Base-by-base conservation (phyloP, 2,113 vertebrate species). In the Dipodomys ordii region DNA sequence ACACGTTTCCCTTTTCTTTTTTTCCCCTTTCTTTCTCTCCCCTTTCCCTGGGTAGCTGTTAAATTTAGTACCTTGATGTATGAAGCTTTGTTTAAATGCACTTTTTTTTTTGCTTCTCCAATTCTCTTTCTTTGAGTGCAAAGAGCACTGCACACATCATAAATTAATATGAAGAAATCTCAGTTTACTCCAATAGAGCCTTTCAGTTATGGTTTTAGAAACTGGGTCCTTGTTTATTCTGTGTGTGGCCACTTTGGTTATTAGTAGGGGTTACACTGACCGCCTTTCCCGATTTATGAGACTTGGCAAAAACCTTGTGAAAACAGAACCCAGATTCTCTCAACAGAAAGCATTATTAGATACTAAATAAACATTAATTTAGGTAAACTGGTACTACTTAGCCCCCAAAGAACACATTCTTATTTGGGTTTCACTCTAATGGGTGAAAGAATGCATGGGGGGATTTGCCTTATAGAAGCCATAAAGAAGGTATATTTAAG, bases 211-310 rank as follows among this genome's bases (percentile, higher is more conserved):
- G 76, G 72, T 78, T 96, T 95, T 80, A 87, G 90, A 92, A 96
- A 95, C 72, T n/a, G 65, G 46, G 76, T 7, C 83, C 68, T 95
- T 95, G 93, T 96, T 97, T 93, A 91, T 96, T 91, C 94, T 97
- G 96, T 95, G 97, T 96, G 97, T 97, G 97, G 95, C 94, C 97
- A 97, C 96, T 96, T 96, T 78, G 60, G 81, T 93, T 96, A 92
- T 96, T 96, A 96, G 93, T 84, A 67, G 71, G 86, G 88, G 83
- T 93, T 94, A 92, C 88, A 88, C 68, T 88, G 82, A 87, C 77
- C 0, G 80, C 90, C 88, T 92, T 96, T 90, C 87, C 82, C 77
- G 95, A 97, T 97, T 97, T 96, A 97, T 96, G 94, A 96, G 96
- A 84, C 86, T 94, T 96, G 96, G 96, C 95, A 92, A 95, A 95